phyloP scores from a whole-genome alignment of 2,888 invertebrate species.

The Oegoconia quadripuncta region DNA sequence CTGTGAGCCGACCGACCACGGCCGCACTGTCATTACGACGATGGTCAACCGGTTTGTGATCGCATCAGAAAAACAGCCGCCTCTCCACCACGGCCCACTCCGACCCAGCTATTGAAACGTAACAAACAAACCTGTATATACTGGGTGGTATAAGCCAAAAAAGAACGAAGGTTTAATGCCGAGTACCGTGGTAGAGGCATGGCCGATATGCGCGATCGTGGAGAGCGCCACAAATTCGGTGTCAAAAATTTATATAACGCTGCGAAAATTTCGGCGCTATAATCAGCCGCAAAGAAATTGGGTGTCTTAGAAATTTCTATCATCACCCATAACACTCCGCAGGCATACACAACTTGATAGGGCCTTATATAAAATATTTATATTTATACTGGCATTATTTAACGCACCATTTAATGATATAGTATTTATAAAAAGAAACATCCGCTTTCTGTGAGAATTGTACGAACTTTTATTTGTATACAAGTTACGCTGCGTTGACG shows the following conservation, averaged over 20 bases:
- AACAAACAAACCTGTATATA: background rate
- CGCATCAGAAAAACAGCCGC: slow-evolving; percentile 74
- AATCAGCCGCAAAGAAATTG: too few species aligned
- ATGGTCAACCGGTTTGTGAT: slow-evolving; percentile 76
- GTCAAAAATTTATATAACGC: slow-evolving; percentile 64
- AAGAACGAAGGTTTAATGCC: background rate
- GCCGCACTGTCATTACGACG: slow-evolving; percentile 61
- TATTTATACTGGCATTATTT: too few species aligned
- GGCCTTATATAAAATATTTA: too few species aligned
- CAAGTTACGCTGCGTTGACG: too few species aligned
- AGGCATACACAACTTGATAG: too few species aligned
- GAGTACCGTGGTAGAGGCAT: slow-evolving; percentile 46
- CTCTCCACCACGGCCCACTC: slow-evolving; percentile 44
- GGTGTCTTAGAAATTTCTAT: too few species aligned
- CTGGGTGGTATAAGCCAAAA: too few species aligned
- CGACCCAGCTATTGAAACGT: background rate
- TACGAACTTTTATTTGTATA: too few species aligned
- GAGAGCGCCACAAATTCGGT: slow-evolving; percentile 61
- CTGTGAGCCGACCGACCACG: slow-evolving; percentile 34
- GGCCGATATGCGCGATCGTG: slow-evolving; percentile 53
- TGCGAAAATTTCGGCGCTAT: slow-evolving; percentile 39
- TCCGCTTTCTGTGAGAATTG: too few species aligned
- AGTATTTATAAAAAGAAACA: too few species aligned
- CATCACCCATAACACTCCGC: too few species aligned
- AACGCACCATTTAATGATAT: too few species aligned